These are phyloP conservation scores for Dromius quadrimaculatus DNA, from an alignment of 2,888 invertebrate species.

Conservation along the genomic window DNA sequence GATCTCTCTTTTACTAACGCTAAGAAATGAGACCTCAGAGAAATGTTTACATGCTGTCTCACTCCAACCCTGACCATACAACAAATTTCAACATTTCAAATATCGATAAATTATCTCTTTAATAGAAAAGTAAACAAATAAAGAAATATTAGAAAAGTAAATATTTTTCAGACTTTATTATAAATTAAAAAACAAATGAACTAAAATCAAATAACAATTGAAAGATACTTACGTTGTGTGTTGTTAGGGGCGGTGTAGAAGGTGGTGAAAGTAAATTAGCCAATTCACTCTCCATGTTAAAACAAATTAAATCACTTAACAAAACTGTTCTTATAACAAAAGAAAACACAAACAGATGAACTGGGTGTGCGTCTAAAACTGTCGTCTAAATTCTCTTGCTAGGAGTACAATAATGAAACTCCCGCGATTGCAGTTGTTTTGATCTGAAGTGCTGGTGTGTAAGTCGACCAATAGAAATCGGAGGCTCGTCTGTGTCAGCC, in stretches of 20 bases:
- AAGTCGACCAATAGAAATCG: constrained; percentile 72
- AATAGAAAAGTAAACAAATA: constrained; percentile 27
- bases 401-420: constrained; percentile 44
- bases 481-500: constrained; percentile 67
- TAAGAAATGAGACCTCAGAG: neutral
- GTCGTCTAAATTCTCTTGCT: constrained; percentile 9
- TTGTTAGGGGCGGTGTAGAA: constrained; percentile 75
- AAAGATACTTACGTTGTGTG: constrained; percentile 37
- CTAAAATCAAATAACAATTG: neutral
- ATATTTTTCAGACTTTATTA: neutral
- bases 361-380: neutral
- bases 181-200: neutral
- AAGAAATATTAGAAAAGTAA: neutral
- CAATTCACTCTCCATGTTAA: constrained; percentile 23
- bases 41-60: constrained; percentile 44
- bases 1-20: constrained; percentile 7
- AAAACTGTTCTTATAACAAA: neutral
- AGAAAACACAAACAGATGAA: neutral
- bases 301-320: constrained; percentile 9
- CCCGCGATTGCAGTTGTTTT: constrained; percentile 48
- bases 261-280: constrained; percentile 74
- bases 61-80: constrained; percentile 20
- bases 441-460: constrained; percentile 66
- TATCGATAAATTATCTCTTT: neutral
- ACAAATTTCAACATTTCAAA: constrained; percentile 23